Percentiles rank a stretch among this genome's conserved stretches.
Evolutionary conservation across 2,888 invertebrate genomes (phyloP).

Genomic region (Hirtodrosophila histrioides): DNA sequence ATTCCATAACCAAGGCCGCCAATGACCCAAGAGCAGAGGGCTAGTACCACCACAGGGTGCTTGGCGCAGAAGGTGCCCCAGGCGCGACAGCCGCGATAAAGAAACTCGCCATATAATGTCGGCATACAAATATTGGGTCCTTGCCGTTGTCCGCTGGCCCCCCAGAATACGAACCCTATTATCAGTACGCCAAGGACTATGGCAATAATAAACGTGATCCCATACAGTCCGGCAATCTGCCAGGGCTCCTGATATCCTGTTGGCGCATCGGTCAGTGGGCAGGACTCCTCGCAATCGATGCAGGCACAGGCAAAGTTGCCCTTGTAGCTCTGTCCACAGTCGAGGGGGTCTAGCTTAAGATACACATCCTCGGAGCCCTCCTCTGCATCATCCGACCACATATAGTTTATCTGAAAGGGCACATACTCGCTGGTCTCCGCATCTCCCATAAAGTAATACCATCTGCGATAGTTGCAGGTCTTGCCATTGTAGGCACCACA

Average conservation of each 20-base stretch:
- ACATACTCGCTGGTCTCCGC: constrained; percentile 85
- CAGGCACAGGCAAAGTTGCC: constrained; percentile 89
- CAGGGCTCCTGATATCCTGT: constrained; percentile 84
- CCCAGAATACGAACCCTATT: constrained; percentile 75
- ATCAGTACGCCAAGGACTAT: constrained; percentile 85
- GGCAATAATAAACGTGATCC: constrained; percentile 87
- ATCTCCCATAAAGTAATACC: constrained; percentile 89
- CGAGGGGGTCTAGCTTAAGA: constrained; percentile 81
- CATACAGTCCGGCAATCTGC: constrained; percentile 87
- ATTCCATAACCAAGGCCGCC: constrained; percentile 88
- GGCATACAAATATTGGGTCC: constrained; percentile 62
- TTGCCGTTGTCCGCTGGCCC: constrained; percentile 28
- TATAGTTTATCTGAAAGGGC: constrained; percentile 88
- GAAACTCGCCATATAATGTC: constrained; percentile 77
- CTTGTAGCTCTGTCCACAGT: constrained; percentile 87
- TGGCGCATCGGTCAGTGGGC: constrained; percentile 86
- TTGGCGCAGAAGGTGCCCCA: constrained; percentile 87
- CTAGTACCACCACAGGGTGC: constrained; percentile 88
- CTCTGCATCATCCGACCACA: constrained; percentile 78
- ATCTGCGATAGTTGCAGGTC: constrained; percentile 88
- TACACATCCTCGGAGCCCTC: constrained; percentile 62
- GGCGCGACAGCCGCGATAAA: constrained; percentile 83
- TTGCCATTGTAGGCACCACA: constrained; percentile 89
- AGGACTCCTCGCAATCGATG: constrained; percentile 89
- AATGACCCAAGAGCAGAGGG: constrained; percentile 87